Conservation (phyloP, 2,888 invertebrate genomes). For the Lacanobia oleracea region DNA sequence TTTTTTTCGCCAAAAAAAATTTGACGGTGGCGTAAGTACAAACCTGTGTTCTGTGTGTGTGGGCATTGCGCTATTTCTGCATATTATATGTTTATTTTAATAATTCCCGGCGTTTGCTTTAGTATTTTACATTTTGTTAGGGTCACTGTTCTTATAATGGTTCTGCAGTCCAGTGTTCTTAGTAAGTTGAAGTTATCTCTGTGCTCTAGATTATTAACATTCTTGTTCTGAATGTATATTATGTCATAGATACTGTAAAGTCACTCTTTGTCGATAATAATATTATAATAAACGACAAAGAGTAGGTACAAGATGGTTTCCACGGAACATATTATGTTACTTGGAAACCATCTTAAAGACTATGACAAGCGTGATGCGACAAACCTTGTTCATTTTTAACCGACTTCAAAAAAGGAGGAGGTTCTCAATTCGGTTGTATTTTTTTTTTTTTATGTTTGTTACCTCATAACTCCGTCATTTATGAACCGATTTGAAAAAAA, state of each 20-base stretch:
- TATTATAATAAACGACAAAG: too few species aligned
- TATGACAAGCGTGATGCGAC: too few species aligned
- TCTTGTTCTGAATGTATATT: not conserved
- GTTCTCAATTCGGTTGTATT: too few species aligned
- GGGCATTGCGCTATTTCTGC: slow-evolving; percentile 35
- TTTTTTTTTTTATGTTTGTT: too few species aligned
- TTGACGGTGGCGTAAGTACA: slow-evolving; percentile 68
- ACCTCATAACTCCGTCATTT: too few species aligned
- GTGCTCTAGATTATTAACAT: slow-evolving; percentile 16
- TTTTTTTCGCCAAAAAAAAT: slow-evolving; percentile 68
- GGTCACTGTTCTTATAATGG: slow-evolving; percentile 43
- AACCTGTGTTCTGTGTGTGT: slow-evolving; percentile 65
- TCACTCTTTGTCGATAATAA: not conserved
- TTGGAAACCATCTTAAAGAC: not conserved
- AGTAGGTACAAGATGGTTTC: too few species aligned
- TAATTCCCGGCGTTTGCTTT: slow-evolving; percentile 15
- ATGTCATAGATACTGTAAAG: not conserved
- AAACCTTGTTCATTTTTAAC: too few species aligned
- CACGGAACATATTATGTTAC: not conserved
- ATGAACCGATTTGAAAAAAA: too few species aligned
- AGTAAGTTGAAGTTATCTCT: slow-evolving; percentile 17
- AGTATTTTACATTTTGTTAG: slow-evolving; percentile 24
- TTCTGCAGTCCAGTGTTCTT: slow-evolving; percentile 31
- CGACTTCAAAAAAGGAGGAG: too few species aligned
- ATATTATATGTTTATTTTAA: slow-evolving; percentile 28